Evolutionary conservation across 2,113 vertebrate species (phyloP), one percentile per base, ranked within the genome.

Genomic region (Tragulus kanchil): DNA sequence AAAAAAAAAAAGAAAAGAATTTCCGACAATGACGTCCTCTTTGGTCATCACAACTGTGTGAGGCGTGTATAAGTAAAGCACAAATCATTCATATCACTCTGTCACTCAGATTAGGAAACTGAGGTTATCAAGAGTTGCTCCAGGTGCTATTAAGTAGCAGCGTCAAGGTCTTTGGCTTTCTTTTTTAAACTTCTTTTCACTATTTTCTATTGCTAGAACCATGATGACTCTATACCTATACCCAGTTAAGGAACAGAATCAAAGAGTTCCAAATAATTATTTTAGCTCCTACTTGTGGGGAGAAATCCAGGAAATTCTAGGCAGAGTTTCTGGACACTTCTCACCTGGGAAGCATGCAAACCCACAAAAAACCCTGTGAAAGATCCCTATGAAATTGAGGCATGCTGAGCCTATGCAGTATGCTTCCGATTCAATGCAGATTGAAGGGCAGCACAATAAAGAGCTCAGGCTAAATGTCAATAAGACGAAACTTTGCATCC

Each of bases 241-340:
- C 19, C n/a, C 36, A 61, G 9, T 45, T 67, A 48, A 19, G 8
- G 36, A 69, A 42, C 84, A 64, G 42, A 90, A 75, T 58, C 59
- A 89, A 90, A 50, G 45, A 75, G n/a, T 90, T 90, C 36, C 54
- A 45, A 90, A 96, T 58, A 52, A 59, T 59, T 58, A 13, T 13
- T 59, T 84, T 79, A 65, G 58, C 59, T 73, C 25, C 4, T 62
- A 69, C n/a, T 31, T 93, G 73, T 65, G 28, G 17, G 48, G 36
- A 64, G 52, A 88, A 21, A 13, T 36, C 52, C 19, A 81, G 31
- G 58, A 64, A 65, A 81, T 67, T 86, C 56, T 81, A 42, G 9
- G 36, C 36, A 62, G 17, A 65, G 50, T 83, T 26, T 85, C 12
- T 7, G 16, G 50, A 69, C 8, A 61, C 17, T 56, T 78, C 61